These are phyloP conservation scores for Sebastes fasciatus DNA, from an alignment of 2,113 vertebrate species.

Conservation along the genomic window DNA sequence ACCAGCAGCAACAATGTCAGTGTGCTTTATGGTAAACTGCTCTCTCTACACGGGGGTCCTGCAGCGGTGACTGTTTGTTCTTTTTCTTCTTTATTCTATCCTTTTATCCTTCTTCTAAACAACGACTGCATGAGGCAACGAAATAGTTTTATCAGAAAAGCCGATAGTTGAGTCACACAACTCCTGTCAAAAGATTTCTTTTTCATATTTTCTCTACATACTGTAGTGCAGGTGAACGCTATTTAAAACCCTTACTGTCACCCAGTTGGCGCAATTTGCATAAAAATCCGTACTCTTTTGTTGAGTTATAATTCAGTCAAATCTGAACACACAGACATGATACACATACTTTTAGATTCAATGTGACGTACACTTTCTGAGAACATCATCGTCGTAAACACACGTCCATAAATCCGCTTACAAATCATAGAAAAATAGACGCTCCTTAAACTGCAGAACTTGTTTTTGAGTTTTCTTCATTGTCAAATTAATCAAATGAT, in stretches of 20 bases:
- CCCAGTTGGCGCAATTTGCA: not conserved
- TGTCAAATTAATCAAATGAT: not conserved
- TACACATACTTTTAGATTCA: not conserved
- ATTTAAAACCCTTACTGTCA: not conserved
- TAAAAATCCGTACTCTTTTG: not conserved
- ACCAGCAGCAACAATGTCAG: constrained; percentile 5
- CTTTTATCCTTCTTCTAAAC: not conserved
- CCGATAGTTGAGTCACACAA: not conserved
- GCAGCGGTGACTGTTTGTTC: not conserved
- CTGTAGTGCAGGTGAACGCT: no score
- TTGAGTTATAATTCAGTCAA: not conserved
- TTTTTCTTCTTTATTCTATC: not conserved
- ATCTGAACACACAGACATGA: not conserved
- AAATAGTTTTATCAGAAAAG: not conserved
- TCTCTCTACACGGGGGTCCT: not conserved
- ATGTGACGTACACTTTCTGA: not conserved
- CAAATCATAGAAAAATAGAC: not conserved
- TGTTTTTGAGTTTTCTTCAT: not conserved
- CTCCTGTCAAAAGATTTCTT: not conserved
- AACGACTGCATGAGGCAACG: not conserved
- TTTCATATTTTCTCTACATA: no score
- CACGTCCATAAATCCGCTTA: not conserved
- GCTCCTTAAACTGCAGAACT: not conserved
- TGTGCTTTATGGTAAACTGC: constrained; percentile 18
- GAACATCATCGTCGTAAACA: not conserved